Conservation (phyloP, 2,888 invertebrate species). For the Ashinkailepas kermadecensis region DNA sequence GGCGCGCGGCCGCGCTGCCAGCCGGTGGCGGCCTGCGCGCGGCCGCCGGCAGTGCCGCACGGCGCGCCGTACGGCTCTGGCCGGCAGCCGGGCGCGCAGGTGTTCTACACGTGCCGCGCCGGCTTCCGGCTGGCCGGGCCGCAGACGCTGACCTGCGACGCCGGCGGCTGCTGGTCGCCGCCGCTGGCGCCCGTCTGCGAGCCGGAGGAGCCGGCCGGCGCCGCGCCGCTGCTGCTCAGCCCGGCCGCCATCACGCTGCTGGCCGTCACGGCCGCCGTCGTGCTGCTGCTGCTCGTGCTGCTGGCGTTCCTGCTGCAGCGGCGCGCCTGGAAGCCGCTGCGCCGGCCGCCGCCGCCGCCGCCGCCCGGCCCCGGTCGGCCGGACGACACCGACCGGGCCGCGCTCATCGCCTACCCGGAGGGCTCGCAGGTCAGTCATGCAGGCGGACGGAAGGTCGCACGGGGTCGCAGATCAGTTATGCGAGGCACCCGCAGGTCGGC, state of each 20-base stretch:
- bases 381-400: constrained; percentile 32
- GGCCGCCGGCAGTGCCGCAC: not conserved
- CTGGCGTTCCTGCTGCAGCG: constrained; percentile 20
- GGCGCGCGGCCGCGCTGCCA: constrained; percentile 29
- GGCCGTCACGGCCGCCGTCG: not conserved
- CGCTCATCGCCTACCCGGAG: constrained; percentile 34
- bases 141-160: constrained; percentile 40
- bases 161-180: constrained; percentile 43
- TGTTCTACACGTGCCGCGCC: constrained; percentile 44
- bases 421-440: not conserved
- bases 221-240: not conserved
- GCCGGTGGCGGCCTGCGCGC: not conserved
- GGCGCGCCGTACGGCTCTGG: not conserved
- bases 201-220: constrained; percentile 13
- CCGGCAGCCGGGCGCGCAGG: constrained; percentile 29
- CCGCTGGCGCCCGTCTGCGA: constrained; percentile 30
- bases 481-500: too few relatives aligned
- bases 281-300: constrained; percentile 10
- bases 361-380: not conserved
- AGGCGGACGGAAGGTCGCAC: too few relatives aligned
- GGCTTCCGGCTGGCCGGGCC: constrained; percentile 43
- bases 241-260: not conserved
- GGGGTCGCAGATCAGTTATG: too few relatives aligned
- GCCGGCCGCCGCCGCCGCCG: constrained; percentile 7
- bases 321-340: constrained; percentile 18